phyloP scores from a whole-genome alignment of 1,140 invertebrate genomes.

The Melipona quadrifasciata region DNA sequence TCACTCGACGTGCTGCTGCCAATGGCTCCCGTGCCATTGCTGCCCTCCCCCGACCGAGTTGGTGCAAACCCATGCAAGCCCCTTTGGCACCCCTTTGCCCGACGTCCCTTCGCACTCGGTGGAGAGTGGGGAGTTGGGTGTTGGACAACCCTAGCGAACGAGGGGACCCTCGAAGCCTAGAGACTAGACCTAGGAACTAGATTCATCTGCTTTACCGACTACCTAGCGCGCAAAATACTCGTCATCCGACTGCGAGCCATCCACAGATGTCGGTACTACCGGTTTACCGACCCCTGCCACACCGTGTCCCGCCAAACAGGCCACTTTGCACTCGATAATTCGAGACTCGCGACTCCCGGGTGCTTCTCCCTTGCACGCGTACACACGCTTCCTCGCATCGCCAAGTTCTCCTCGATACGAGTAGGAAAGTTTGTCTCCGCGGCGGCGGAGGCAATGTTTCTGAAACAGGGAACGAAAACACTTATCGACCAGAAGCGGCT shows the following conservation, averaged over 20 bases:
- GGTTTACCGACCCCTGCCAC: conserved; percentile 66
- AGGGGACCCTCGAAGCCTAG: conserved; percentile 12
- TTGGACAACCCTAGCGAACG: conserved; percentile 69
- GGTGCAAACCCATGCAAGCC: conserved; percentile 14
- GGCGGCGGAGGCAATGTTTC: background rate
- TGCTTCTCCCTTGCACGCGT: background rate
- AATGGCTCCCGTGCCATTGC: conserved; percentile 37
- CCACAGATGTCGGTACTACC: conserved; percentile 74
- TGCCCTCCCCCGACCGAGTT: background rate
- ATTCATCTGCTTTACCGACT: conserved; percentile 76
- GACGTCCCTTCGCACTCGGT: conserved; percentile 23
- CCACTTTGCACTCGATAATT: conserved; percentile 48
- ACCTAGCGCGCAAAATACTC: conserved; percentile 44
- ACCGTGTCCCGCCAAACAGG: conserved; percentile 34
- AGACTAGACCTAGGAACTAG: conserved; percentile 59
- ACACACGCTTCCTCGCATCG: background rate
- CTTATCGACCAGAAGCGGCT: background rate
- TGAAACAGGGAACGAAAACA: background rate
- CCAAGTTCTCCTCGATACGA: background rate
- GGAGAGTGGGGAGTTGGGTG: conserved; percentile 10
- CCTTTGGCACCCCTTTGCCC: conserved; percentile 34
- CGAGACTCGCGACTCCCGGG: too few relatives aligned
- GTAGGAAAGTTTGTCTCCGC: background rate
- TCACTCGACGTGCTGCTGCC: background rate
- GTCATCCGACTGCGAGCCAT: conserved; percentile 45